These are phyloP conservation scores for Bolinopsis microptera DNA, from an alignment of 37 sponge, comb jelly and placozoan species.

Conservation along the genomic window DNA sequence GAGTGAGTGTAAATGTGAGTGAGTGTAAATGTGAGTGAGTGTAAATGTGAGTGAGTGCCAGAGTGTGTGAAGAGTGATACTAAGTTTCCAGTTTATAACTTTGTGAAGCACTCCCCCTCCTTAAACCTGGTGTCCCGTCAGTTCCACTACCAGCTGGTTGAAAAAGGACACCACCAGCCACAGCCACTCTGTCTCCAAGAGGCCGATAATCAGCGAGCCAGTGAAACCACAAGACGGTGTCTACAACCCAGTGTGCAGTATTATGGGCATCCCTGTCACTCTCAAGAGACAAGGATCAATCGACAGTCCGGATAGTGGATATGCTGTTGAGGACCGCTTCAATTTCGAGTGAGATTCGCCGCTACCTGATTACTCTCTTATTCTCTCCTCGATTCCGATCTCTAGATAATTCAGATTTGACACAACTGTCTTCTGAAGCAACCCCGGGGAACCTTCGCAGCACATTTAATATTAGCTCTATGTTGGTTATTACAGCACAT, in stretches of 20 bases:
- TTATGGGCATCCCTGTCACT: slow-evolving; percentile 21
- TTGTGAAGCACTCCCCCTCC: no score
- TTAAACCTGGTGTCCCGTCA: background rate
- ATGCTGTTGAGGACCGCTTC: background rate
- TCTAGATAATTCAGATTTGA: no score
- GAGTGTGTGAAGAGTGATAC: background rate
- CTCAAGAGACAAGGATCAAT: background rate
- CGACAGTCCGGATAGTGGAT: background rate
- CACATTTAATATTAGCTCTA: no score
- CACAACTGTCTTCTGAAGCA: no score
- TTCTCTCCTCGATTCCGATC: no score
- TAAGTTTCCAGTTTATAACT: no score
- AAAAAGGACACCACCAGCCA: background rate
- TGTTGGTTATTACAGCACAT: no score
- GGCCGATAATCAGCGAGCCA: background rate
- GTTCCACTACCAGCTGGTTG: background rate
- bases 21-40: background rate
- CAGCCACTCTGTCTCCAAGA: background rate
- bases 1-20: background rate
- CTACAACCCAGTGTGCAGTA: slow-evolving; percentile 7
- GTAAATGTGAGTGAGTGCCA: background rate
- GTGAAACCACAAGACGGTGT: background rate
- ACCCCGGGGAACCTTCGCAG: no score
- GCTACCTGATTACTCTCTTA: background rate
- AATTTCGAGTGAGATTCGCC: background rate